Base-by-base conservation (phyloP, 2,888 invertebrate genomes). In the Meteorus cinctellus region DNA sequence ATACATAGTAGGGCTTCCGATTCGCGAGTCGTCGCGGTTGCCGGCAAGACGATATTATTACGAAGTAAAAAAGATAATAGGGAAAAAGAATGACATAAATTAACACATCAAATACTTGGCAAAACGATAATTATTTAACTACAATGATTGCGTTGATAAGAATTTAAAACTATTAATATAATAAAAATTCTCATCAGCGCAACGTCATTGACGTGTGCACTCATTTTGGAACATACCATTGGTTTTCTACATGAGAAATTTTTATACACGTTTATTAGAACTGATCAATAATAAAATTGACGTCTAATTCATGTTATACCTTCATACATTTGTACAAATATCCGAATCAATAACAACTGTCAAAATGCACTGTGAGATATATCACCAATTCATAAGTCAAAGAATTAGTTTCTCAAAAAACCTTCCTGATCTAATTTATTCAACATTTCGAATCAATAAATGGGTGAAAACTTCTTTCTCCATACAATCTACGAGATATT, bases 1-100 rank as follows among this genome's bases (percentile, higher is more conserved):
- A 74, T 69, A 76, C 76, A 77, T 19, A 55, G 6, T 55, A 55
- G 77, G 81, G 81, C 81, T 81, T 81, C 81, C 65, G 71, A 60
- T 74, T 63, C 24, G 16, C 29, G 67, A 36, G 34, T 63, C 14
- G 45, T 16, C 62, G 65, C 51, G 48, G 65, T 71, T 71, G 12
- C 67, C n/a, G 27, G 8, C 68, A 31, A 34, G 36, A 12, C 41
- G 29, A 41, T 45, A 65, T 31, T 19, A 24, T 8, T 62, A 62
- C 27, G 31, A 29, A 14, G 12, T 29, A 62, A 31, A 16, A 31
- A 62, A 19, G 19, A 55, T n/a, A 55, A 55, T 55, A 5, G 24
- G 10, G 2, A n/a, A 14, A 55, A 41, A 27, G 59, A 71, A 63
- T 8, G 24, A 24, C 36, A 36, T 31, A 36, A 36, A 59, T 41